phyloP scores from a whole-genome alignment of 2,113 vertebrate genomes.

The Eupsittula cactorum region DNA sequence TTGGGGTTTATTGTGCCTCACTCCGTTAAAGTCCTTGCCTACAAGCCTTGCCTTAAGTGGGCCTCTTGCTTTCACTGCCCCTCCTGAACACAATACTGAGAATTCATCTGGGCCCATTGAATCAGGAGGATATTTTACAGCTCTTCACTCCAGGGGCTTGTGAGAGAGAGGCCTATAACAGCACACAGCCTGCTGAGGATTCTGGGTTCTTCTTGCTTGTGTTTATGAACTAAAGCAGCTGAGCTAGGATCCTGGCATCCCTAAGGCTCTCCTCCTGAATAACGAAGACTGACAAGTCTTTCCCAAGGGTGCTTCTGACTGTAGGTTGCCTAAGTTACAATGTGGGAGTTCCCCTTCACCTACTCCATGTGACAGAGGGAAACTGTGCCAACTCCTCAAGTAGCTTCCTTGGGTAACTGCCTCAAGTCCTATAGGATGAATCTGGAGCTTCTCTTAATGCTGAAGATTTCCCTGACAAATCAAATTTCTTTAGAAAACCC shows the following conservation, averaged over 20 bases:
- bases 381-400: neutral
- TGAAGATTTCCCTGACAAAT: neutral
- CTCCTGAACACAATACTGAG: neutral
- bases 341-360: neutral
- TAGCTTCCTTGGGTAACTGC: neutral
- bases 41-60: neutral
- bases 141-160: neutral
- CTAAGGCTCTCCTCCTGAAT: neutral
- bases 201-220: neutral
- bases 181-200: neutral
- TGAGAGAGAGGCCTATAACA: neutral
- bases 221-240: neutral
- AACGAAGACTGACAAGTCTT: neutral
- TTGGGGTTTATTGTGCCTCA: neutral
- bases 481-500: neutral
- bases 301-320: neutral
- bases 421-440: neutral
- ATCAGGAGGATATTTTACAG: neutral
- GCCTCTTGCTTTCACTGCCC: neutral
- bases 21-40: neutral
- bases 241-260: neutral
- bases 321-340: neutral
- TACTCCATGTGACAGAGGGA: neutral
- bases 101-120: neutral
- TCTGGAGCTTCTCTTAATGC: neutral